phyloP scores from a whole-genome alignment of 64 coral and sea anemone species.

The Cladopsammia gracilis region DNA sequence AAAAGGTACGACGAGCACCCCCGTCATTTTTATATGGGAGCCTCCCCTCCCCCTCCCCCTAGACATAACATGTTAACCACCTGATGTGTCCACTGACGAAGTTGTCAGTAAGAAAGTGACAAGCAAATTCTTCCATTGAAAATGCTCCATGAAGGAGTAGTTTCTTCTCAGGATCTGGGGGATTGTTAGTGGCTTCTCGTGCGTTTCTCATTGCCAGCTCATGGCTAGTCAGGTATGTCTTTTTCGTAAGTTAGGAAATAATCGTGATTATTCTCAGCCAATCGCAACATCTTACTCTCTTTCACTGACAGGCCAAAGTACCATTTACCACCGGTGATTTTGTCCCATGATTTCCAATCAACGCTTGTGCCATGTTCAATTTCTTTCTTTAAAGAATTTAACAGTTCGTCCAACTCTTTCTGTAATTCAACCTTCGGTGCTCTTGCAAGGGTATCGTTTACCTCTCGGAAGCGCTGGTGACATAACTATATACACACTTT shows the following conservation, averaged over 20 bases:
- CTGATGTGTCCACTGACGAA: not conserved
- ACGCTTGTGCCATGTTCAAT: not conserved
- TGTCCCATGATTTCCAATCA: not conserved
- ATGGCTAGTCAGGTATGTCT: not conserved
- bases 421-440: not conserved
- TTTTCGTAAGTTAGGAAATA: slow-evolving; percentile 46
- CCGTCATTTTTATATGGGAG: too few relatives aligned
- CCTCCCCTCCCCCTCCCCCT: too few relatives aligned
- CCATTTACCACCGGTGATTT: slow-evolving; percentile 48
- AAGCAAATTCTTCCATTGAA: not conserved
- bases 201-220: not conserved
- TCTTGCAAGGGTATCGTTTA: not conserved
- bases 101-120: not conserved
- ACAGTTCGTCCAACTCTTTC: not conserved
- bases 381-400: not conserved
- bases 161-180: not conserved
- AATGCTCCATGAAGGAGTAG: not conserved
- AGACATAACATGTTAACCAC: not conserved
- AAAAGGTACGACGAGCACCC: too few relatives aligned
- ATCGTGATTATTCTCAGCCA: slow-evolving; percentile 41
- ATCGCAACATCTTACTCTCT: slow-evolving; percentile 1
- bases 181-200: not conserved
- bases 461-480: not conserved
- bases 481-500: too few relatives aligned
- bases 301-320: not conserved